Evolutionary conservation across 2,888 invertebrate genomes (phyloP), one percentile per base, ranked within the genome.

Genomic region (Scrobipalpa atriplicella): DNA sequence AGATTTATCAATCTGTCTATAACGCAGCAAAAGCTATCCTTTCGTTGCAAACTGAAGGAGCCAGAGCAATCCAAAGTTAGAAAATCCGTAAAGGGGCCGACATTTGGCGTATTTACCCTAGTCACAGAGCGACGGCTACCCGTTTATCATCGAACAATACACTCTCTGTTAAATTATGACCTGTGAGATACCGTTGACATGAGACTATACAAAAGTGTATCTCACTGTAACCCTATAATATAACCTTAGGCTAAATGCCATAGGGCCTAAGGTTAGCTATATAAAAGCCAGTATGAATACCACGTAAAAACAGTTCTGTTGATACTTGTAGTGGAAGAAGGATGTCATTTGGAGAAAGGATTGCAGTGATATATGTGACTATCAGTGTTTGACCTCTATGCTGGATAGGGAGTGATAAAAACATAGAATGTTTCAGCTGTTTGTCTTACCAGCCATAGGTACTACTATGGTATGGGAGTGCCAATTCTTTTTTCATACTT

Each of bases 211-310:
- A 79, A 83, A 83, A 88, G 90, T 88, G 91, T 92, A 91, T 91
- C 92, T 58, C 38, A 13, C 10, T 36, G 11, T 58, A 58, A 58
- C 58, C 58, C 58, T 58, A 66, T 83, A 77, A 66, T 83, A 77
- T 89, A 90, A 90, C 90, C 90, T 86, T 88, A 84, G 82, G 81
- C 82, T 79, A 79, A 54, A 62, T 66, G 72, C 78, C 78, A 81
- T 87, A 90, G 91, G 91, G 89, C 91, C 83, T 75, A 78, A 84
- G 85, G 85, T 84, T 85, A 85, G 69, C 77, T 80, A 85, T 87
- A 91, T 92, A 91, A 87, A 86, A 87, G 86, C 85, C 79, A 77
- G 73, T 78, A 75, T 76, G 75, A 77, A 73, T 69, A 75, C 76
- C 80, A 80, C 70, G 78, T 79, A 70, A 71, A 77, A 71, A 77